These are phyloP conservation scores for Drosophila anceps DNA, from an alignment of 2,888 invertebrate species.

Conservation along the genomic window DNA sequence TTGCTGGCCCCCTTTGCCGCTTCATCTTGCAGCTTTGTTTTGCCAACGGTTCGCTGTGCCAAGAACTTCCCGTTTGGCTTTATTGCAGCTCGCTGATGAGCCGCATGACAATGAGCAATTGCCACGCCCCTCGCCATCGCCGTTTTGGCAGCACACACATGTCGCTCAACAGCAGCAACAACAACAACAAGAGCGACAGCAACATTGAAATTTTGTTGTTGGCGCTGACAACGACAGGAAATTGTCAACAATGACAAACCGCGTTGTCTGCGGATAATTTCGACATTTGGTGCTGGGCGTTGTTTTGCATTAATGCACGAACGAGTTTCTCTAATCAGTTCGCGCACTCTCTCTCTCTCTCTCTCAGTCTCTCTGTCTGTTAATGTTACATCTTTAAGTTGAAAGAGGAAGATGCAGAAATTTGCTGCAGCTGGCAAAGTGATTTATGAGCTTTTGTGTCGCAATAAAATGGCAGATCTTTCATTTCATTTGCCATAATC, in stretches of 20 bases:
- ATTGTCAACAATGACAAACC: conserved; percentile 69
- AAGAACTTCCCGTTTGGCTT: conserved; percentile 35
- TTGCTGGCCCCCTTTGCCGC: neutral
- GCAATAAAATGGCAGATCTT: conserved; percentile 52
- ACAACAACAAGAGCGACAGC: conserved; percentile 12
- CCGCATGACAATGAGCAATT: conserved; percentile 58
- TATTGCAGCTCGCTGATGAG: conserved; percentile 60
- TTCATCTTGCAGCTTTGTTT: conserved; percentile 43
- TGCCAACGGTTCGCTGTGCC: conserved; percentile 43
- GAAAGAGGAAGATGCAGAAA: conserved; percentile 22
- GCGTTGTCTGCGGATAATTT: conserved; percentile 72
- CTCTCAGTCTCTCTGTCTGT: neutral
- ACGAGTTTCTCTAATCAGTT: conserved; percentile 63
- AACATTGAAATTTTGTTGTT: conserved; percentile 15
- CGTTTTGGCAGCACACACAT: conserved; percentile 38
- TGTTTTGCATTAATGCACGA: conserved; percentile 60
- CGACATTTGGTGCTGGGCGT: conserved; percentile 59
- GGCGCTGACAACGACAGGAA: conserved; percentile 52
- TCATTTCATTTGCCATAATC: conserved; percentile 65
- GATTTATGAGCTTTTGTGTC: conserved; percentile 59
- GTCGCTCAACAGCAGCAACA: conserved; percentile 23
- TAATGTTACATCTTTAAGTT: conserved; percentile 30
- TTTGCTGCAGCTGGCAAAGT: conserved; percentile 33
- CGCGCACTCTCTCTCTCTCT: neutral
- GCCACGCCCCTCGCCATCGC: conserved; percentile 46